phyloP scores from a whole-genome alignment of 2,888 invertebrate species.

The Myathropa florea region DNA sequence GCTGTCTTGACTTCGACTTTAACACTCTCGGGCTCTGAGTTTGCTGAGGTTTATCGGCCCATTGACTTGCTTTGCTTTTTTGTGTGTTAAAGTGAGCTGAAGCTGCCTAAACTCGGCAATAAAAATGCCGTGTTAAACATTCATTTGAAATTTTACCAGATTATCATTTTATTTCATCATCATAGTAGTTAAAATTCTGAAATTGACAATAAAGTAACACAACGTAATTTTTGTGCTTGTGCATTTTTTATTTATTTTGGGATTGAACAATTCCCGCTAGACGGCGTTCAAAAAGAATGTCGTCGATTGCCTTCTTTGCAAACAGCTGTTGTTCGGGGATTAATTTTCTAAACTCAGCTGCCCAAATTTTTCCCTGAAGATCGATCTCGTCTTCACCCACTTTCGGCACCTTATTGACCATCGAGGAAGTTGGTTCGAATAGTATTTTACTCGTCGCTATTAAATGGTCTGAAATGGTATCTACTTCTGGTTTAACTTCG shows the following conservation, averaged over 20 bases:
- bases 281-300: conserved; percentile 68
- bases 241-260: conserved; percentile 50
- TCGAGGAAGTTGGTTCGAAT: not conserved
- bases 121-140: too few species aligned
- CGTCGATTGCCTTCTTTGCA: conserved; percentile 71
- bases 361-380: conserved; percentile 57
- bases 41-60: too few species aligned
- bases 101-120: too few species aligned
- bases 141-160: too few species aligned
- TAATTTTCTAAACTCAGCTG: conserved; percentile 45
- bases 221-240: not conserved
- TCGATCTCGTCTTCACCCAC: conserved; percentile 42
- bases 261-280: conserved; percentile 32
- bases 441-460: not conserved
- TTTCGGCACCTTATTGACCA: not conserved
- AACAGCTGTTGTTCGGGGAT: conserved; percentile 61
- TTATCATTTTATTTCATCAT: not conserved
- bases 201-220: not conserved
- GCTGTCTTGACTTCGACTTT: too few species aligned
- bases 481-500: not conserved
- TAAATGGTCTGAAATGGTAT: not conserved
- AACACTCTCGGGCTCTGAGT: too few species aligned
- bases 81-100: too few species aligned
- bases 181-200: too few species aligned
- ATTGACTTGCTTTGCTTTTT: too few species aligned